Evolutionary conservation across 2,888 invertebrate genomes (phyloP).

Genomic region (Nycteola revayana): DNA sequence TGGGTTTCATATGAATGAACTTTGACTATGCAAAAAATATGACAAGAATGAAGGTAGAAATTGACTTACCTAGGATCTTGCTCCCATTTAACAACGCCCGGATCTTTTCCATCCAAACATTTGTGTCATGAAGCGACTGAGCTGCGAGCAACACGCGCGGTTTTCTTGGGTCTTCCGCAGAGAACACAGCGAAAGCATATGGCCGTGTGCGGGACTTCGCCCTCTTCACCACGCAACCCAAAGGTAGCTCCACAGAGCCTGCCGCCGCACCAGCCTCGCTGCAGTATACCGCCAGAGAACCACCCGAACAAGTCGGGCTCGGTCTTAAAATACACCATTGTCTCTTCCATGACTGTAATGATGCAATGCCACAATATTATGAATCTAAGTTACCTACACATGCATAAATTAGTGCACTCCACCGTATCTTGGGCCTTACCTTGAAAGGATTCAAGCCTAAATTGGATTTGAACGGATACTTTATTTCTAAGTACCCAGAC

Average conservation of each 20-base stretch:
- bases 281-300: constrained; percentile 81
- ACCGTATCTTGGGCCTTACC: constrained; percentile 58
- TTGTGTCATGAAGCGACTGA: constrained; percentile 83
- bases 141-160: constrained; percentile 85
- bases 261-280: constrained; percentile 72
- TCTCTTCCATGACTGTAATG: constrained; percentile 83
- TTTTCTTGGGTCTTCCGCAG: constrained; percentile 79
- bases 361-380: constrained; percentile 38
- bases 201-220: constrained; percentile 86
- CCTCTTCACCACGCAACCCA: constrained; percentile 82
- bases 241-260: constrained; percentile 79
- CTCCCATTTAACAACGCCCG: constrained; percentile 72
- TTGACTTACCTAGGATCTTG: constrained; percentile 57
- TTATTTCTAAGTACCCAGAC: constrained; percentile 84
- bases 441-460: constrained; percentile 84
- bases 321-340: constrained; percentile 85
- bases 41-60: constrained; percentile 36
- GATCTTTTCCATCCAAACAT: constrained; percentile 86
- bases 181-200: constrained; percentile 86
- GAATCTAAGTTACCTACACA: constrained; percentile 26
- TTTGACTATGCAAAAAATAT: constrained; percentile 14
- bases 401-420: constrained; percentile 14
- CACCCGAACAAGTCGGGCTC: constrained; percentile 76
- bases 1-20: constrained; percentile 5
- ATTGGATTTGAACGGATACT: constrained; percentile 83